A percentile compares a stretch with the other conserved stretches of the same genome.
Evolutionary conservation across 2,113 vertebrate genomes (phyloP).

Genomic region (Periophthalmus modestus): DNA sequence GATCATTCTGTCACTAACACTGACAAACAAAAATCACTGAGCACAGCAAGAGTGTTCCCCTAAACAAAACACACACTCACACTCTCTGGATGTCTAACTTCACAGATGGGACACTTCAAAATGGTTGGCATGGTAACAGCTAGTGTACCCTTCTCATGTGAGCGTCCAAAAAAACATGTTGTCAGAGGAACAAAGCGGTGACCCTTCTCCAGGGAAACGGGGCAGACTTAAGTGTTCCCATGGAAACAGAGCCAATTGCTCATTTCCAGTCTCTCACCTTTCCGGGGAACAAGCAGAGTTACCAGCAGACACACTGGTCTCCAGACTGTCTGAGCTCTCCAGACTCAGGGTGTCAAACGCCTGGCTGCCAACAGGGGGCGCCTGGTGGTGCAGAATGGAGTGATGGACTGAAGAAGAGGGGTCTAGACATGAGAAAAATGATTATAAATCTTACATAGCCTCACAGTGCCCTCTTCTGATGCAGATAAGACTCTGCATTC

Average conservation of each 20-base stretch:
- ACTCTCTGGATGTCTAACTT: slow-evolving; percentile 32
- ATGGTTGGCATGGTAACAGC: slow-evolving; percentile 76
- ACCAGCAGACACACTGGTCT: slow-evolving; percentile 92
- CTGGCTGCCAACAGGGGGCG: slow-evolving; percentile 76
- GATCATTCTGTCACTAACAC: slow-evolving; percentile 19
- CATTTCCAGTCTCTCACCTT: slow-evolving; percentile 79
- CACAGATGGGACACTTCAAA: slow-evolving; percentile 53
- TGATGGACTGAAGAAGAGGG: slow-evolving; percentile 80
- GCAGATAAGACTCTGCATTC: slow-evolving; percentile 28
- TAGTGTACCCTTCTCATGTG: slow-evolving; percentile 45
- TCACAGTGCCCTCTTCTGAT: slow-evolving; percentile 82
- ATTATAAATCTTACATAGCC: slow-evolving; percentile 59
- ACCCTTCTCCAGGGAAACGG: slow-evolving; percentile 71
- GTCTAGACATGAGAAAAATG: slow-evolving; percentile 49
- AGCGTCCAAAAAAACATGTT: slow-evolving; percentile 63
- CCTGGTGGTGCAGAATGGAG: slow-evolving; percentile 89
- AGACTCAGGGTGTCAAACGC: slow-evolving; percentile 95
- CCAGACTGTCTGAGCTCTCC: slow-evolving; percentile 98
- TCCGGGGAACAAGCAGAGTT: slow-evolving; percentile 93
- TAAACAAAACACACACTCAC: slow-evolving; percentile 12
- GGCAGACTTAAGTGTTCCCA: slow-evolving; percentile 76
- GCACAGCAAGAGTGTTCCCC: slow-evolving; percentile 22
- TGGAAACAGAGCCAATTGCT: slow-evolving; percentile 74
- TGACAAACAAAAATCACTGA: slow-evolving; percentile 28
- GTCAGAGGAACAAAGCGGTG: slow-evolving; percentile 70